Evolutionary conservation across 2,888 invertebrate species (phyloP).

Genomic region (Chymomyza procnemis): DNA sequence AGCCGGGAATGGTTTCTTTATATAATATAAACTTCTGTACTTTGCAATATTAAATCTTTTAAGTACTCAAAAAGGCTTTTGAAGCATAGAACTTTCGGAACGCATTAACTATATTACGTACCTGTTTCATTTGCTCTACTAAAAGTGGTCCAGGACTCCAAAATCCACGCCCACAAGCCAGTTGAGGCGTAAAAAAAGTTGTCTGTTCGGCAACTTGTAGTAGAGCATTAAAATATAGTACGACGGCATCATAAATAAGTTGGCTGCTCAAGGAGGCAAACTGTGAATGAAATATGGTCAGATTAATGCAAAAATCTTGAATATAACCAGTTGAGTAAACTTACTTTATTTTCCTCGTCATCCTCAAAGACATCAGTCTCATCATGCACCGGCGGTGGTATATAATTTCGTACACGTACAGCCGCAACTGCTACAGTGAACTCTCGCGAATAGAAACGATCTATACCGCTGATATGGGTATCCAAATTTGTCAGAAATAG

Average conservation of each 20-base stretch:
- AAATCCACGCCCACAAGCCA: slow-evolving; percentile 61
- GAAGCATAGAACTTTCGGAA: not conserved
- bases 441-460: slow-evolving; percentile 58
- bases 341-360: slow-evolving; percentile 43
- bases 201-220: slow-evolving; percentile 65
- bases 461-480: slow-evolving; percentile 71
- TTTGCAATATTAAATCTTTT: too few relatives aligned
- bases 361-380: slow-evolving; percentile 66
- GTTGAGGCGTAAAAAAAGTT: slow-evolving; percentile 55
- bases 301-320: too few relatives aligned
- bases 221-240: slow-evolving; percentile 92
- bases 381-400: slow-evolving; percentile 63
- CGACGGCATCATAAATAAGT: slow-evolving; percentile 95
- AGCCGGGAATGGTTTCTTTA: too few relatives aligned
- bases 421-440: slow-evolving; percentile 59
- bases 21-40: too few relatives aligned
- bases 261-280: slow-evolving; percentile 53
- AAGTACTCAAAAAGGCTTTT: too few relatives aligned
- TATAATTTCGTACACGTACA: slow-evolving; percentile 57
- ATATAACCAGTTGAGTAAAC: too few relatives aligned
- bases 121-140: slow-evolving; percentile 83
- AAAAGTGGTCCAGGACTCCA: slow-evolving; percentile 82
- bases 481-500: slow-evolving; percentile 80
- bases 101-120: slow-evolving; percentile 62
- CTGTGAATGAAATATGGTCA: slow-evolving; percentile 12